Evolutionary conservation across 2,113 vertebrate species (phyloP), one percentile per base, ranked within the genome.

Genomic region (Aptenodytes patagonicus): DNA sequence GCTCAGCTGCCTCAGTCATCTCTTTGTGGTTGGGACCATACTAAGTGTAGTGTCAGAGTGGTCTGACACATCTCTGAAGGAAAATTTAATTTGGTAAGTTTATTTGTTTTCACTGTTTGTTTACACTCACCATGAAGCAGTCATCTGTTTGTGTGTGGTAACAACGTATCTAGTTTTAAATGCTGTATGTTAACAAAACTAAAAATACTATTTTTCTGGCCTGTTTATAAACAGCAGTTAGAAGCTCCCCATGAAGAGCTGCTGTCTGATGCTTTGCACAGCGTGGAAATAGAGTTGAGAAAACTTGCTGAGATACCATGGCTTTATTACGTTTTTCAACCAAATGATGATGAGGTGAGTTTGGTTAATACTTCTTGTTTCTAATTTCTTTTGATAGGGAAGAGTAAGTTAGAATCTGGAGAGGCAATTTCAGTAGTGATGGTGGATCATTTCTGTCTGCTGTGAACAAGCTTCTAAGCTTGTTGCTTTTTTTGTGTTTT

Each of bases 241-340:
- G 99, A 99, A 82, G 98, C 99, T 10, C 99, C 99, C 5, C 99
- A 99, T 36, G 99, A 99, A 97, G 99, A 99, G 88, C 97, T 98
- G 81, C 96, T 99, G 15, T 99, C 99, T 80, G 97, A 95, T 64
- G 99, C 99, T 78, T 98, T 99, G 95, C 99, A 99, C 97, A 98
- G 96, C 2, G 98, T 99, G 82, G 99, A 99, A 97, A 29, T 98
- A 77, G 99, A 99, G 87, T 95, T 99, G 90, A 99, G 98, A 91
- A 99, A 99, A 94, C 97, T 99, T 84, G 98, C 98, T 49, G 99
- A 99, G 96, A 99, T 99, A 68, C 98, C 98, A 9, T 99, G 99
- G 99, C 99, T 99, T 65, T 99, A 99, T 96, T 98, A 99, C 76
- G 99, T 99, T 82, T 98, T 99, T 78, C 99, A 99, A 94, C 99